These are phyloP conservation scores for Acleris literana DNA, from an alignment of 2,888 invertebrate genomes.

Conservation along the genomic window DNA sequence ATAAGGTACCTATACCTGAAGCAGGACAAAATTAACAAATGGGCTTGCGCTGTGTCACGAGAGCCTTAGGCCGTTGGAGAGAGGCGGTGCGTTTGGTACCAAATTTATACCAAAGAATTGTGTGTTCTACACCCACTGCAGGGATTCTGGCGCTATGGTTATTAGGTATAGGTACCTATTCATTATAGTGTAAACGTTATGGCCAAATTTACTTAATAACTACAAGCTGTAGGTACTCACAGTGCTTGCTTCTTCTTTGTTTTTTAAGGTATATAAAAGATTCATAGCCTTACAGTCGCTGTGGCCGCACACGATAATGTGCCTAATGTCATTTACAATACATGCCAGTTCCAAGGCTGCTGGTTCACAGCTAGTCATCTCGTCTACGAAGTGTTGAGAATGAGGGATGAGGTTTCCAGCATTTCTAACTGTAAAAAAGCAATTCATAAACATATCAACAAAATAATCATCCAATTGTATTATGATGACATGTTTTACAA, in stretches of 20 bases:
- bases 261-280: conserved; percentile 91
- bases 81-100: too few relatives aligned
- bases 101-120: too few relatives aligned
- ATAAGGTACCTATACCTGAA: too few relatives aligned
- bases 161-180: too few relatives aligned
- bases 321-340: conserved; percentile 94
- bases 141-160: too few relatives aligned
- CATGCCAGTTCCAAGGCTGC: conserved; percentile 98
- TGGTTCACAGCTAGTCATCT: conserved; percentile 96
- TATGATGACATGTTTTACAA: conserved; percentile 52
- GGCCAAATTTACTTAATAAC: too few relatives aligned
- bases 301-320: conserved; percentile 98
- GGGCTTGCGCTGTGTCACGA: too few relatives aligned
- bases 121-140: too few relatives aligned
- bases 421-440: conserved; percentile 90
- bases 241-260: conserved; percentile 87
- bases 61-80: too few relatives aligned
- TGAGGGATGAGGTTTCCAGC: conserved; percentile 98
- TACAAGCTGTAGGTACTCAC: conserved; percentile 50
- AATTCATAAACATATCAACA: not conserved
- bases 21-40: too few relatives aligned
- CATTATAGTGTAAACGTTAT: too few relatives aligned
- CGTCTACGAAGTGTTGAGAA: conserved; percentile 93
- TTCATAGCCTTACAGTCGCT: conserved; percentile 99
- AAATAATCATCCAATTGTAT: not conserved